These are phyloP conservation scores for Margaritifera margaritifera DNA, from an alignment of 2,888 invertebrate genomes.

Conservation along the genomic window DNA sequence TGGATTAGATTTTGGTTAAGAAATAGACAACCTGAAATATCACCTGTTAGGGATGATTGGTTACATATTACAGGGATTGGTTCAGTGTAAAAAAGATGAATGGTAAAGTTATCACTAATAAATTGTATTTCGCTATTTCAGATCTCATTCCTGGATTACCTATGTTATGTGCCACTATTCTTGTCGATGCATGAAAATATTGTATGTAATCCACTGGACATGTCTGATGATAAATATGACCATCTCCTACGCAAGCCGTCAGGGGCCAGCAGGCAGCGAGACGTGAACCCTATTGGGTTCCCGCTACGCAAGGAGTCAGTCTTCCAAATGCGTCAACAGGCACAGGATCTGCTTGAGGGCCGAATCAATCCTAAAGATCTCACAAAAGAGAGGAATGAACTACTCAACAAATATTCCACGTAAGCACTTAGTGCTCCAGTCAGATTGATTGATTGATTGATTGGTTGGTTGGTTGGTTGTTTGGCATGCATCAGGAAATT, in stretches of 20 bases:
- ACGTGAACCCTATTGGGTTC: constrained; percentile 70
- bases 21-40: too few relatives aligned
- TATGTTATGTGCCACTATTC: constrained; percentile 71
- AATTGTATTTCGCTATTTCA: constrained; percentile 35
- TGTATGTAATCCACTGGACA: constrained; percentile 69
- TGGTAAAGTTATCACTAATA: too few relatives aligned
- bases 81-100: too few relatives aligned
- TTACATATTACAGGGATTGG: too few relatives aligned
- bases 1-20: not conserved
- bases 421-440: constrained; percentile 2
- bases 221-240: constrained; percentile 66
- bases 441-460: too few relatives aligned
- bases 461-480: too few relatives aligned
- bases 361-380: constrained; percentile 47
- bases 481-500: too few relatives aligned
- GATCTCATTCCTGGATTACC: constrained; percentile 71
- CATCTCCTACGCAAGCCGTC: constrained; percentile 51
- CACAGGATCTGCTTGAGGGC: constrained; percentile 59
- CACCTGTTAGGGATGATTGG: too few relatives aligned
- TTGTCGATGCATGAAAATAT: constrained; percentile 73
- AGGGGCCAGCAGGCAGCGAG: constrained; percentile 61
- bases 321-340: constrained; percentile 55
- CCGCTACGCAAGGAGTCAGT: constrained; percentile 58
- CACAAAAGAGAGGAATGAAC: constrained; percentile 36
- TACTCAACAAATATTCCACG: constrained; percentile 15